Conservation (phyloP, 2,888 invertebrate genomes). For the Pherbina coryleti region DNA sequence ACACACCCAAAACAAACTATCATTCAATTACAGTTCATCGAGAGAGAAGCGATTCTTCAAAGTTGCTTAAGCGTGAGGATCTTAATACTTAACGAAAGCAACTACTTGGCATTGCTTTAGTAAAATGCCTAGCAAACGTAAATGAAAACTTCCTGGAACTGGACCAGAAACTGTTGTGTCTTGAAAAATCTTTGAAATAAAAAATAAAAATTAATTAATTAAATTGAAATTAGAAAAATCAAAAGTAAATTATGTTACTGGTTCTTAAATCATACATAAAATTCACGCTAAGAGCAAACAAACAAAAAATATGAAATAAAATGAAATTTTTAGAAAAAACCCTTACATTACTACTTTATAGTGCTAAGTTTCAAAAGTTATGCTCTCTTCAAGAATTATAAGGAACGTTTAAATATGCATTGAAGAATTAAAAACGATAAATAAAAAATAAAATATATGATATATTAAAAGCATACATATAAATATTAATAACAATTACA, state of each 20-base stretch:
- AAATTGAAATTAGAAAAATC: slow-evolving; percentile 43
- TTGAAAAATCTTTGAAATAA: slow-evolving; percentile 60
- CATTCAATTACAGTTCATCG: slow-evolving; percentile 54
- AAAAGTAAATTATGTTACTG: slow-evolving; percentile 29
- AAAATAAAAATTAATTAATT: slow-evolving; percentile 50
- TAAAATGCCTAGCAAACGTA: slow-evolving; percentile 13
- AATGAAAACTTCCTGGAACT: slow-evolving; percentile 67
- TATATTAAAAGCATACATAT: too few relatives aligned
- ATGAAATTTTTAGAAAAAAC: background rate
- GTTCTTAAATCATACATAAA: slow-evolving; percentile 3
- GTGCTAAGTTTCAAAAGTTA: too few relatives aligned
- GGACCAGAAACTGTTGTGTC: slow-evolving; percentile 71
- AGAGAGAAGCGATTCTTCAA: slow-evolving; percentile 51
- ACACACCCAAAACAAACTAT: slow-evolving; percentile 32
- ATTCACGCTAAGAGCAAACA: slow-evolving; percentile 26
- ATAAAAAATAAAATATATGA: too few relatives aligned
- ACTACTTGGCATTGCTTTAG: slow-evolving; percentile 41
- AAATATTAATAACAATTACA: too few relatives aligned
- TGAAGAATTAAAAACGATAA: too few relatives aligned
- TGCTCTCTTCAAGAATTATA: too few relatives aligned
- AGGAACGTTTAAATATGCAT: too few relatives aligned
- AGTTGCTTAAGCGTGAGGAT: background rate
- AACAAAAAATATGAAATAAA: slow-evolving; percentile 47
- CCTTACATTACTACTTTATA: too few relatives aligned
- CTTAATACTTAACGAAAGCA: slow-evolving; percentile 48